Evolutionary conservation across 2,797 vertebrate species (phyloP), one percentile per base, ranked within the genome.

Genomic region (Spondyliosoma cantharus): DNA sequence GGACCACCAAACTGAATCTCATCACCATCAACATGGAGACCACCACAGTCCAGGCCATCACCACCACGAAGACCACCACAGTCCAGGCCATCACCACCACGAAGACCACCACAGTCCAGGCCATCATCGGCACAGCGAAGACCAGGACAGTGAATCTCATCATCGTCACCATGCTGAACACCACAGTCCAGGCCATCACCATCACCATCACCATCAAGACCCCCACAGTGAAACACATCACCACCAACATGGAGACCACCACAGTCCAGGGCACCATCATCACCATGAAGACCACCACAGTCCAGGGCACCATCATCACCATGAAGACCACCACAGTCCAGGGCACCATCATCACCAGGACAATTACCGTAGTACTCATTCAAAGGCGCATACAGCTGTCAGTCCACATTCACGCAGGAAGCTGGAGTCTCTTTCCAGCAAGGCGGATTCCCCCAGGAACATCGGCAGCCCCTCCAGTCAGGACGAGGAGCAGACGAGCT

Each of bases 401-500:
- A 79, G 78, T 54, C 53, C 61, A 17, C 53, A 49, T 53, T 78
- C 63, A 54, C 80, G 64, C 15, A 71, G 42, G 52, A 74, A 86
- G 29, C 65, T 57, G 20, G 83, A 90, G 17, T 78, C 76, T 67
- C 65, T 85, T 49, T 81, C 84, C 46, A 87, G 66, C 59, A 88
- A 87, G 32, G 71, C 76, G 1, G 84, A 86, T 65, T 90, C 92
- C 22, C 71, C 83, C 8, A 81, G 71, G 71, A 89, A 80, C 42
- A 85, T 45, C 0, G 84, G 68, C 63, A 91, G 83, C 81, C 76
- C 84, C 37, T 86, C 85, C 42, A 82, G 85, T 65, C 91, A 85
- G 14, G 93, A 94, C 1, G 91, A 93, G 66, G 91, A 91, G 24
- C 80, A 78, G 63, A 89, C 80, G 4, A 86, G 88, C 82, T 90